These are phyloP conservation scores for Antitype chi DNA, from an alignment of 2,888 invertebrate genomes.

Conservation along the genomic window DNA sequence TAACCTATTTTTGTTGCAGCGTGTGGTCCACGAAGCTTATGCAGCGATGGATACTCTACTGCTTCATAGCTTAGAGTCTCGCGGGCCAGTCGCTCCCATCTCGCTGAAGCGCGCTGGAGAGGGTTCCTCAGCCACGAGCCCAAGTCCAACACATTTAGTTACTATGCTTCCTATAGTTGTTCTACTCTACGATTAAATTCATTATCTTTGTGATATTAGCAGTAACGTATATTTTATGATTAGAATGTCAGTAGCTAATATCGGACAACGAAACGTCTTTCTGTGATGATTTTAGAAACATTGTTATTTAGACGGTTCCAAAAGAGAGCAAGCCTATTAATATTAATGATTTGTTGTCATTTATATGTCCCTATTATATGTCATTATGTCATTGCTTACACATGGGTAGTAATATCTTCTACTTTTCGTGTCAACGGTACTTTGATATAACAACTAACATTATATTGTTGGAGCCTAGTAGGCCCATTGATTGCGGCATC, in stretches of 20 bases:
- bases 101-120: conserved; percentile 55
- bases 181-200: conserved; percentile 39
- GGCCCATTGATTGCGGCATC: neutral
- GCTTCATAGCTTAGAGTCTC: conserved; percentile 74
- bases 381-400: conserved; percentile 8
- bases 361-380: neutral
- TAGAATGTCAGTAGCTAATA: conserved; percentile 32
- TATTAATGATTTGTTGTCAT: neutral
- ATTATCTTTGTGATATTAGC: conserved; percentile 25
- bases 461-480: neutral
- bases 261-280: conserved; percentile 3
- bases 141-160: conserved; percentile 28
- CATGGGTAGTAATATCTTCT: neutral
- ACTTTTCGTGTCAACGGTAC: neutral
- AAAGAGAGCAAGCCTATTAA: neutral
- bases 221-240: conserved; percentile 50
- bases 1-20: conserved; percentile 71
- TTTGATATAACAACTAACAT: conserved; percentile 8
- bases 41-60: conserved; percentile 86
- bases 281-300: conserved; percentile 32
- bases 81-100: conserved; percentile 53
- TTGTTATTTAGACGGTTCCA: conserved; percentile 17
- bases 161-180: conserved; percentile 23
- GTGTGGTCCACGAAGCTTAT: conserved; percentile 84
- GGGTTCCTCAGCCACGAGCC: neutral